These are phyloP conservation scores for Hypomecis atomaria DNA, from an alignment of 2,888 invertebrate species.

Conservation along the genomic window DNA sequence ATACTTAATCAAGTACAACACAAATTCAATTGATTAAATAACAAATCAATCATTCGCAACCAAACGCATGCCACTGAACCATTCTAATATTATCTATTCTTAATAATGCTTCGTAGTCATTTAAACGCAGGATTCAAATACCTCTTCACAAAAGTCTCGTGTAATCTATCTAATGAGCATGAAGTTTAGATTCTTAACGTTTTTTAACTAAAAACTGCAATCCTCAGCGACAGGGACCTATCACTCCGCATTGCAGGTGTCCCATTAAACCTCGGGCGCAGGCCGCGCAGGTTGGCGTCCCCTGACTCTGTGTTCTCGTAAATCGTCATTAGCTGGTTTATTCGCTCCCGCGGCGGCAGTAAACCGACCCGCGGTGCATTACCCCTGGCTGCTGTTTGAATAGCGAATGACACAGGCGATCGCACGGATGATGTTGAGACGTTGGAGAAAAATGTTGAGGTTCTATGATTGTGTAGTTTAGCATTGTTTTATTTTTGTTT, in stretches of 20 bases:
- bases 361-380: slow-evolving; percentile 71
- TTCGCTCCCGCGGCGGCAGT: slow-evolving; percentile 76
- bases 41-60: too few species aligned
- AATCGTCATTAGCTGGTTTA: slow-evolving; percentile 83
- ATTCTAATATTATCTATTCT: too few species aligned
- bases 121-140: too few species aligned
- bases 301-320: slow-evolving; percentile 61
- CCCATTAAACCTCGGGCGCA: slow-evolving; percentile 32
- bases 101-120: too few species aligned
- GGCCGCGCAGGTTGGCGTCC: slow-evolving; percentile 46
- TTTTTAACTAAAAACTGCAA: slow-evolving; percentile 7
- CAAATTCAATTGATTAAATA: too few species aligned
- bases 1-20: too few species aligned
- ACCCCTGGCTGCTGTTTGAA: slow-evolving; percentile 70
- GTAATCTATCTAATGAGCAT: slow-evolving; percentile 11
- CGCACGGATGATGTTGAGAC: slow-evolving; percentile 3
- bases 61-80: too few species aligned
- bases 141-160: neutral
- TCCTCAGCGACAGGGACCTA: neutral
- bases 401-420: slow-evolving; percentile 34
- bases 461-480: slow-evolving; percentile 6
- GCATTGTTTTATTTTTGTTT: neutral
- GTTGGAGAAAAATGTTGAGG: slow-evolving; percentile 25
- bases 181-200: neutral
- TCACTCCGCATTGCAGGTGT: slow-evolving; percentile 37